Base-by-base conservation (phyloP, 2,797 vertebrate species). In the Acanthurus lineatus region DNA sequence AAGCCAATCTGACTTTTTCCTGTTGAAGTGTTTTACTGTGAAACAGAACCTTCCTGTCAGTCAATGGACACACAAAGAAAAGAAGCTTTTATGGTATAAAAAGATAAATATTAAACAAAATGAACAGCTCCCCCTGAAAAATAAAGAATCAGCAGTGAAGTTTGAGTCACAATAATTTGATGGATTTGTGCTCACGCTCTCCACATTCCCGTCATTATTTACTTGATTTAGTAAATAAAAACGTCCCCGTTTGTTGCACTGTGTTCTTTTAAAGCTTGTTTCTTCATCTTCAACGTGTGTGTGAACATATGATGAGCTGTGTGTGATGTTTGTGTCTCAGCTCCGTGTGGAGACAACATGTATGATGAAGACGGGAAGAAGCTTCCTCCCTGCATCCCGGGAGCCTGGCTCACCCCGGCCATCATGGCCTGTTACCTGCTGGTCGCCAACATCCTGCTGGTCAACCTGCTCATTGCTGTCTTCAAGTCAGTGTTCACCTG, bases 371-470 rank as follows among this genome's bases (percentile, higher is more conserved):
- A 99, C 0, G 98, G 98, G 9, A 98, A 98, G 91, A 96, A 97
- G 10, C 96, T 99, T 0, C 98, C 98, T 14, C 98, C 97, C 0
- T 99, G 98, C 56, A 99, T 99, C 73, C 98, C 98, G 0, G 98
- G 98, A 0, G 98, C 98, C 65, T 98, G 97, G 97, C 96, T 99
- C 69, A 98, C 98, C 0, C 98, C 98, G 0, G 98, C 97, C 79
- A 97, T 99, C 88, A 99, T 99, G 98, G 98, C 98, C 1, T 99
- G 98, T 86, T 99, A 99, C 92, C 95, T 99, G 10, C 91, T 99
- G 74, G 98, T 99, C 9, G 98, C 98, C 73, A 99, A 99, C 89
- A 99, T 99, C 89, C 95, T 99, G 32, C 94, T 99, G 77, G 98
- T 99, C 79, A 99, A 99, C 93, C 92, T 99, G 80, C 96, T 99